Evolutionary conservation across 2,797 vertebrate genomes (phyloP), one percentile per base, ranked within the genome.

Genomic region (Sparidentex hasta): DNA sequence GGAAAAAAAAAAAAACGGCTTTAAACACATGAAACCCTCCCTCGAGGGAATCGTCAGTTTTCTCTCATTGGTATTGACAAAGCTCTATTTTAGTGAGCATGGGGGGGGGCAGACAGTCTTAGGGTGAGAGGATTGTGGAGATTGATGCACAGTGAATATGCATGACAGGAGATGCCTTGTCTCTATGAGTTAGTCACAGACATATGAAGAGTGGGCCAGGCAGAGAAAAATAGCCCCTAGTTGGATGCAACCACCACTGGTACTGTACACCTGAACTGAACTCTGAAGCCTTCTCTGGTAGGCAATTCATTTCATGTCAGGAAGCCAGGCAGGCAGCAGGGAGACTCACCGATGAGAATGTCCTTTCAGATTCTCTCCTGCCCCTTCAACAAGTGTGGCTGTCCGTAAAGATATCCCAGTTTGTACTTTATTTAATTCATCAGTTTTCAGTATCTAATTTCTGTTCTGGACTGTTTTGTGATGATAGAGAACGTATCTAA

Each of bases 101-200:
- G 38, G 52, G 6, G 27, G 55, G n/a, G n/a, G 71, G 43, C 54
- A 11, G 59, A 18, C 25, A 55, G 74, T 58, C 43, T 88, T 76
- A 87, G 78, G 82, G 73, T 69, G 76, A 83, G 82, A 67, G 84
- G 86, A 85, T 81, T 88, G 80, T 65, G 77, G 71, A 87, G 90
- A 92, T 81, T 91, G 90, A 92, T 88, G 85, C 77, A 44, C 62
- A 51, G 79, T 76, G 78, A 90, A 91, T 88, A 86, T 85, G 80
- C 88, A 74, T 73, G 74, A 74, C 90, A 85, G 84, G 75, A 90
- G 76, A 89, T 75, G 78, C 78, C 78, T 83, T 90, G 88, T 91
- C 86, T 89, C 67, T 84, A 63, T 75, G 76, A 85, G 86, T 93
- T 90, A 92, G 88, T 90, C 87, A 90, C 83, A 85, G 87, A 78